phyloP scores from a whole-genome alignment of 2,888 invertebrate genomes.

The Craniophora ligustri region DNA sequence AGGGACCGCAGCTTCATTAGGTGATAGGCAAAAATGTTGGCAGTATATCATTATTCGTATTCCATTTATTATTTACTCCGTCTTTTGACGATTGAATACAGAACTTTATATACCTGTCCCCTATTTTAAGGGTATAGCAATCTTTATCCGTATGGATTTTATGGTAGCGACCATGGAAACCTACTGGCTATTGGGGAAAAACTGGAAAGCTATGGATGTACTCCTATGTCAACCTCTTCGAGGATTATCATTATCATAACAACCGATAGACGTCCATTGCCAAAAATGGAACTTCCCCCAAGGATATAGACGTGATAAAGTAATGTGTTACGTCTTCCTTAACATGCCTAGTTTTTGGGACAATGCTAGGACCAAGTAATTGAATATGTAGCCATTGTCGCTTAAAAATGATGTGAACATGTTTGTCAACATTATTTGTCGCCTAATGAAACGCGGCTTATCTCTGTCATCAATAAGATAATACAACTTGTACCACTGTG shows the following conservation, averaged over 20 bases:
- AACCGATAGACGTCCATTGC: too few relatives aligned
- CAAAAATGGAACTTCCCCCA: too few relatives aligned
- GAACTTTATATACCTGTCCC: background rate
- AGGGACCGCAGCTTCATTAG: conserved; percentile 4
- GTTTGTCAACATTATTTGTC: conserved; percentile 15
- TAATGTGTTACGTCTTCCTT: too few relatives aligned
- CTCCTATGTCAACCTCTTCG: background rate
- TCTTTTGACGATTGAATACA: background rate
- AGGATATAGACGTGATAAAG: too few relatives aligned
- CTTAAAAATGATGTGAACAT: background rate
- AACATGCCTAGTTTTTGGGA: too few relatives aligned
- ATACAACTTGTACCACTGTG: conserved; percentile 39
- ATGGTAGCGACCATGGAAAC: too few relatives aligned
- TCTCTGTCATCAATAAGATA: conserved; percentile 18
- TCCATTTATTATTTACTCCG: conserved; percentile 4
- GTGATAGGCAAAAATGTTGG: conserved; percentile 13
- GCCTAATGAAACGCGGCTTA: conserved; percentile 37
- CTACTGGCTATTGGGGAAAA: too few relatives aligned
- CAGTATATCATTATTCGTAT: background rate
- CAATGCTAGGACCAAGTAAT: too few relatives aligned
- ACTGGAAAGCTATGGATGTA: too few relatives aligned
- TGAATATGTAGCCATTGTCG: too few relatives aligned
- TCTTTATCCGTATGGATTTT: too few relatives aligned
- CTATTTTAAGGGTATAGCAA: too few relatives aligned
- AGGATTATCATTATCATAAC: background rate